Percentiles rank a stretch among this genome's conserved stretches.
Evolutionary conservation across 2,113 vertebrate species (phyloP).

Genomic region (Asarcornis scutulata): DNA sequence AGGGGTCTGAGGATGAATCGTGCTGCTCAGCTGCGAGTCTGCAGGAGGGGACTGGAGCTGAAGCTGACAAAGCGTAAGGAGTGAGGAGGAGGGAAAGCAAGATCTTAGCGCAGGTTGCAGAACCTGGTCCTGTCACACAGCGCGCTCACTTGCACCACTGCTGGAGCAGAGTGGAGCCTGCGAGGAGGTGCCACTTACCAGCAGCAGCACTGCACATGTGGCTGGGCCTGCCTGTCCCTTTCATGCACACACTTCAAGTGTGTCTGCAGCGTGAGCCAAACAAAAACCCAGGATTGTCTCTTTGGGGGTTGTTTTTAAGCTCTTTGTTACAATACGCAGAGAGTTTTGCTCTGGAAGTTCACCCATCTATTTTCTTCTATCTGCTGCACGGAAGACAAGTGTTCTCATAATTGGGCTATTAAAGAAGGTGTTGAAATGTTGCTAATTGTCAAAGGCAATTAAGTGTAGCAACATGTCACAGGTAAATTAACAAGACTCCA

Average conservation of each 20-base stretch:
- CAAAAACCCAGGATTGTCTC: not conserved
- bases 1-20: not conserved
- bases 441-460: conserved; percentile 84
- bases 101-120: not conserved
- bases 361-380: conserved; percentile 74
- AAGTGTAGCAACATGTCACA: conserved; percentile 83
- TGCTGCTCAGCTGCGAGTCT: not conserved
- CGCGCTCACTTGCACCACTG: rapidly evolving
- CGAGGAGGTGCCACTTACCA: rapidly evolving
- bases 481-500: conserved; percentile 81
- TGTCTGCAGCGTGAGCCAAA: not conserved
- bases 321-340: not conserved
- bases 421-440: conserved; percentile 83
- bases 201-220: not conserved
- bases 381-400: conserved; percentile 57
- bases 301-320: not conserved
- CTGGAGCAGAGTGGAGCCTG: not conserved
- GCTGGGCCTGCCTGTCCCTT: not conserved
- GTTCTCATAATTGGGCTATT: conserved; percentile 79
- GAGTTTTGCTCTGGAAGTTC: not conserved
- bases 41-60: not conserved
- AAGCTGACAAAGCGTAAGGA: not conserved
- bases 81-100: not conserved
- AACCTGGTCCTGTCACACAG: rapidly evolving
- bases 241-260: rapidly evolving